Evolutionary conservation across 2,797 vertebrate species (phyloP).

Genomic region (Tragopan temminckii): DNA sequence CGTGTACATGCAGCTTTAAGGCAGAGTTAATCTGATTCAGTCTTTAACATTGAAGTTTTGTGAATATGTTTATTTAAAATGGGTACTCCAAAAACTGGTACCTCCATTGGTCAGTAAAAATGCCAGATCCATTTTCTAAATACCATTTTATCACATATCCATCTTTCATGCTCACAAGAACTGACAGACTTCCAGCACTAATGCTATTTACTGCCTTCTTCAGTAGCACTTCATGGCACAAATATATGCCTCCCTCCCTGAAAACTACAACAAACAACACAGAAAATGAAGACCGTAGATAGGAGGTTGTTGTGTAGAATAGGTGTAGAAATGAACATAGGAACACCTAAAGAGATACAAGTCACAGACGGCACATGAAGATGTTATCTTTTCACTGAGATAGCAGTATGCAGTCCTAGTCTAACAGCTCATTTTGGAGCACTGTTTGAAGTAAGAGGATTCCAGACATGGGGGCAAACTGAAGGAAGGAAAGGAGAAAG

Average conservation of each 20-base stretch:
- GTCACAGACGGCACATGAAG: neutral
- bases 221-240: neutral
- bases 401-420: neutral
- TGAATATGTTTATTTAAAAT: neutral
- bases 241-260: accelerated
- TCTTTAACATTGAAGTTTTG: accelerated
- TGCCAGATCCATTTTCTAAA: neutral
- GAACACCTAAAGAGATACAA: neutral
- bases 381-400: neutral
- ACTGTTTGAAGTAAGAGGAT: neutral
- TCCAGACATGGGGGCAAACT: neutral
- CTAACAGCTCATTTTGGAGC: neutral
- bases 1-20: neutral
- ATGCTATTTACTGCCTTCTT: neutral
- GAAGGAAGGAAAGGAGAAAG: neutral
- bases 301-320: neutral
- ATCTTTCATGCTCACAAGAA: neutral
- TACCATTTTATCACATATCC: neutral
- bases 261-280: neutral
- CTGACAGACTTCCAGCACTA: neutral
- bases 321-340: neutral
- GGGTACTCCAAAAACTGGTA: neutral
- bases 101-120: neutral
- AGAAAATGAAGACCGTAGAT: neutral
- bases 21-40: neutral